A percentile compares a stretch with the other conserved stretches of the same genome.
phyloP scores from a whole-genome alignment of 2,888 invertebrate species.

The Andrena chrysosceles region DNA sequence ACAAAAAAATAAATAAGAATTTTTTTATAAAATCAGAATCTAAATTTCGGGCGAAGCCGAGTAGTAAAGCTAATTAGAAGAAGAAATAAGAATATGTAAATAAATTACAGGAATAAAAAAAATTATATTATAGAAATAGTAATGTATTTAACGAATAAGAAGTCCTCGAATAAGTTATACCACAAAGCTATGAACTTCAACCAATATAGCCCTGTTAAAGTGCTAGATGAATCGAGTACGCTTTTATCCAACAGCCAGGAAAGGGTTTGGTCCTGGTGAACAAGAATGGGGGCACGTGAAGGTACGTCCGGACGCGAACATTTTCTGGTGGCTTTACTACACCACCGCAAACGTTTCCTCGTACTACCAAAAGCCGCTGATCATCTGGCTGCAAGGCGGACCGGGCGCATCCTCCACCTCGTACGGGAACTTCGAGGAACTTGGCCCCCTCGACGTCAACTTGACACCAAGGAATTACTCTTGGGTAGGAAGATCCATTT shows the following conservation, averaged over 20 bases:
- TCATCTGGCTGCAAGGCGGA: conserved; percentile 96
- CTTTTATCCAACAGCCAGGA: conserved; percentile 55
- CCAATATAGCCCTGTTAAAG: background rate
- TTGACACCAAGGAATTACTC: conserved; percentile 90
- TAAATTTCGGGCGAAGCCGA: too few relatives aligned
- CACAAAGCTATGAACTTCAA: too few relatives aligned
- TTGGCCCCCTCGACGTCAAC: conserved; percentile 91
- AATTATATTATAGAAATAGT: too few relatives aligned
- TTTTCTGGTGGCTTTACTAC: conserved; percentile 96
- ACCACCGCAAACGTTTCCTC: conserved; percentile 87
- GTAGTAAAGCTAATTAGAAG: too few relatives aligned
- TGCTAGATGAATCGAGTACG: background rate
- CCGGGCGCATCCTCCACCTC: conserved; percentile 93
- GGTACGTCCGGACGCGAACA: conserved; percentile 91
- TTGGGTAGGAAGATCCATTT: conserved; percentile 87
- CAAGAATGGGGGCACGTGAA: conserved; percentile 92
- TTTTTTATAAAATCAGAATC: too few relatives aligned
- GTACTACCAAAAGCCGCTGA: conserved; percentile 88
- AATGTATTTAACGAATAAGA: too few relatives aligned
- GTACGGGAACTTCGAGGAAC: conserved; percentile 94
- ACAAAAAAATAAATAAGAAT: too few relatives aligned
- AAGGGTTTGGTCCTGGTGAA: conserved; percentile 87
- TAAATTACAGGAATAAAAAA: too few relatives aligned
- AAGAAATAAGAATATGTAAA: too few relatives aligned
- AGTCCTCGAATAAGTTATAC: too few relatives aligned